Evolutionary conservation across 2,888 invertebrate species (phyloP).

Genomic region (Apoda limacodes): DNA sequence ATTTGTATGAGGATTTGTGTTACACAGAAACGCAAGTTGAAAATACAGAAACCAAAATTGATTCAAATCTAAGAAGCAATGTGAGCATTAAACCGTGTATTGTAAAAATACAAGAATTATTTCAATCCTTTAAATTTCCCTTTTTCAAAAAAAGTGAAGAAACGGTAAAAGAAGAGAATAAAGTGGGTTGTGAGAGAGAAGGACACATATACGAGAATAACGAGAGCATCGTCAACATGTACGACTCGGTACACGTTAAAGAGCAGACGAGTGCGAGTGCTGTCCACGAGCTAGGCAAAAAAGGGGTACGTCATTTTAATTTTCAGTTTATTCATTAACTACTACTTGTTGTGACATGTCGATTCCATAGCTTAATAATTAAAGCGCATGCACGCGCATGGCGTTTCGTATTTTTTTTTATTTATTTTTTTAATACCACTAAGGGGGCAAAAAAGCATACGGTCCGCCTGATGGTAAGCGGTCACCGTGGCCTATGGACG

Average conservation of each 20-base stretch:
- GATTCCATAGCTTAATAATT: too few species aligned
- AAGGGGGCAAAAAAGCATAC: too few species aligned
- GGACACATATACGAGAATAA: conserved; percentile 41
- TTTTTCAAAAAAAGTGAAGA: conserved; percentile 44
- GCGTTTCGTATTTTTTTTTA: too few species aligned
- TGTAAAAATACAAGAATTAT: conserved; percentile 51
- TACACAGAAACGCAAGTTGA: conserved; percentile 28
- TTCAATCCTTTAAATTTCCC: conserved; percentile 50
- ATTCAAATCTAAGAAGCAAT: conserved; percentile 15
- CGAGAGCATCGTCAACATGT: conserved; percentile 43
- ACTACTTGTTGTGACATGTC: not conserved
- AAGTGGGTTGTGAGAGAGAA: conserved; percentile 20
- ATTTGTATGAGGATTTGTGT: conserved; percentile 57
- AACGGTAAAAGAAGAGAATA: conserved; percentile 15
- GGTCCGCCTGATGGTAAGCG: too few species aligned
- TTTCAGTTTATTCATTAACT: not conserved
- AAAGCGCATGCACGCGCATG: too few species aligned
- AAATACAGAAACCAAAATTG: conserved; percentile 1
- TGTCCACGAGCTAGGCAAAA: conserved; percentile 12
- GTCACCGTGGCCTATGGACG: too few species aligned
- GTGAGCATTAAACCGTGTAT: conserved; percentile 46
- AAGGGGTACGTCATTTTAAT: conserved; percentile 20
- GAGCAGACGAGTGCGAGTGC: conserved; percentile 17
- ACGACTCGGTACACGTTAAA: conserved; percentile 48
- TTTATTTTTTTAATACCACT: too few species aligned